Evolutionary conservation across 2,797 vertebrate species (phyloP).

Genomic region (Thalassophryne amazonica): DNA sequence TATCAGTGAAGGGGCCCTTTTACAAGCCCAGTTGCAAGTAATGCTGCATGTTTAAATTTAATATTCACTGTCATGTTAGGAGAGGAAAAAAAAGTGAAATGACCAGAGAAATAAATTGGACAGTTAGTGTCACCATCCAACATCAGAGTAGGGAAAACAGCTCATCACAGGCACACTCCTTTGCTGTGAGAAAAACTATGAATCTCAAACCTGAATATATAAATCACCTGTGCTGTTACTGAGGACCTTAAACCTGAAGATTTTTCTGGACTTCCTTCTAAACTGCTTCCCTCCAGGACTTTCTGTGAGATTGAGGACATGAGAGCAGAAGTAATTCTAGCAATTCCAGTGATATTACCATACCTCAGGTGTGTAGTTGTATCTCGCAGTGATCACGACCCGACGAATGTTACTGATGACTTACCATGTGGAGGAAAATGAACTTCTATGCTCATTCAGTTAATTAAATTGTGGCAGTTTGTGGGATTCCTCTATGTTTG

Average conservation of each 20-base stretch:
- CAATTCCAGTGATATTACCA: not conserved
- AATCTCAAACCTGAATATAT: not conserved
- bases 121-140: not conserved
- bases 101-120: conserved; percentile 2
- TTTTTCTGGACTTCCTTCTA: conserved; percentile 30
- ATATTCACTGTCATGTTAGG: conserved; percentile 2
- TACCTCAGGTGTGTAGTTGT: not conserved
- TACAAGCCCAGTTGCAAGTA: too few relatives aligned
- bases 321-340: not conserved
- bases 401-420: not conserved
- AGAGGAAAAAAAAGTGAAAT: not conserved
- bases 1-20: too few relatives aligned
- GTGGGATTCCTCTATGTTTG: not conserved
- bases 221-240: not conserved
- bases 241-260: conserved; percentile 1
- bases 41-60: too few relatives aligned
- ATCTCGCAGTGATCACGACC: not conserved
- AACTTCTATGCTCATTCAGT: not conserved
- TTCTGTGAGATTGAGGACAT: conserved; percentile 9
- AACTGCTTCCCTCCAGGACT: not conserved
- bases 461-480: not conserved
- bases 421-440: not conserved
- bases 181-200: too few relatives aligned
- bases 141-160: conserved; percentile 4
- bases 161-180: too few relatives aligned